These are phyloP conservation scores for Cromileptes altivelis DNA, from an alignment of 2,113 vertebrate genomes.

Conservation along the genomic window DNA sequence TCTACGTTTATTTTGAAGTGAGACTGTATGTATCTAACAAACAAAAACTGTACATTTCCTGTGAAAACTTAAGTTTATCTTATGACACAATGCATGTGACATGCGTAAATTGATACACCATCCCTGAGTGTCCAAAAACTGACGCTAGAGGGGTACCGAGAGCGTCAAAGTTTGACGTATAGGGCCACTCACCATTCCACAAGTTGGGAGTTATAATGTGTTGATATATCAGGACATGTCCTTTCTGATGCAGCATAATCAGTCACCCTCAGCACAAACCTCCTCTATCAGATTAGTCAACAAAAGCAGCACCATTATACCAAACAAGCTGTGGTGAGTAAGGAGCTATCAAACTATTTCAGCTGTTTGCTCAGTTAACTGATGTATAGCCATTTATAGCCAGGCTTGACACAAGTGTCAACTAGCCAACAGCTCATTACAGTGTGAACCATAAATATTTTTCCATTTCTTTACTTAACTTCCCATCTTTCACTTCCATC, in stretches of 20 bases:
- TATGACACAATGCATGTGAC: no score
- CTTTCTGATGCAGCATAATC: slow-evolving; percentile 11
- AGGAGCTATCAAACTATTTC: background rate
- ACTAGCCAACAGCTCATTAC: background rate
- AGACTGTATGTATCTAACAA: no score
- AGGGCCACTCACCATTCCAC: no score
- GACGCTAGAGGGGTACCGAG: no score
- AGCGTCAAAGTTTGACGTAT: no score
- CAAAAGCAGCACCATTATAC: background rate
- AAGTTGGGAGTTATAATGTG: no score
- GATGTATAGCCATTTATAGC: background rate
- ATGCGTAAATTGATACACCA: no score
- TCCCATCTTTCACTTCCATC: background rate
- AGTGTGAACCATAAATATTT: background rate
- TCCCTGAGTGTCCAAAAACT: no score
- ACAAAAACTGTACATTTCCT: no score
- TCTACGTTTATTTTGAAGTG: no score
- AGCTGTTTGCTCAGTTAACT: background rate
- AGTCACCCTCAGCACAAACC: background rate
- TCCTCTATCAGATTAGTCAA: background rate
- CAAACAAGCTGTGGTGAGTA: background rate
- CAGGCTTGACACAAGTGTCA: background rate
- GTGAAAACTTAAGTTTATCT: no score
- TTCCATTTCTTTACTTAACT: background rate
- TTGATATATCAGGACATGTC: background rate